Base-by-base conservation (phyloP, 2,113 vertebrate species). In the Pomatostomus ruficeps region DNA sequence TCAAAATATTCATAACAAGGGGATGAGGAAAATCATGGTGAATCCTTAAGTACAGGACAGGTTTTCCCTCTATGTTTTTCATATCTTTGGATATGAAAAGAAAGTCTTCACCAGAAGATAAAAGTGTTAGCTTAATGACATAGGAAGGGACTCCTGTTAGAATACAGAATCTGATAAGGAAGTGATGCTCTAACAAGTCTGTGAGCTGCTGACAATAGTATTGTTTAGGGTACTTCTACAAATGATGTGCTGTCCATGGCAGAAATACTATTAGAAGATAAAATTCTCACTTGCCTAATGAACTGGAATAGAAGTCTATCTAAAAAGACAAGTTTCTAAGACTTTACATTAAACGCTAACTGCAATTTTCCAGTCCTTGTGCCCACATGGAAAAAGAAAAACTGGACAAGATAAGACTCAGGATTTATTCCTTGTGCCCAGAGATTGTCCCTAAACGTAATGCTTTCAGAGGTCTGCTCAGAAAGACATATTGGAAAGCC, bases 381-480 rank as follows among this genome's bases (percentile, higher is more conserved):
- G 38, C 8, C 20, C 26, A 42, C 1, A 1, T 11, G 12, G 36
- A 54, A 84, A 66, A 71, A 74, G 18, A 43, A 68, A 84, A 80
- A 12, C 24, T 28, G 36, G 14, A 57, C 10, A 84, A 67, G 1
- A 33, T 20, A 87, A 89, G 35, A 23, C 16, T 38, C 12, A 70
- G 31, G 29, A 57, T 51, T 68, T 70, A 65, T 67, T 77, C 28
- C 31, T 71, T 42, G 31, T 0, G 0, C 14, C 24, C 4, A 2
- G 19, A 76, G 9, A 29, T n/a, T 72, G 31, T 24, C 14, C 11
- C 45, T 40, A 17, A 49, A 33, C 15, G 14, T 18, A 36, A 43
- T 1, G 0, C 7, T 80, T 76, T 59, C 66, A 79, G 61, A 40
- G 7, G 5, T 62, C 38, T 68, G 33, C 22, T 86, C 23, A 68